Percentiles rank a stretch among this genome's conserved stretches.
These are phyloP conservation scores for Bembecia ichneumoniformis DNA, from an alignment of 2,888 invertebrate genomes.

Conservation along the genomic window DNA sequence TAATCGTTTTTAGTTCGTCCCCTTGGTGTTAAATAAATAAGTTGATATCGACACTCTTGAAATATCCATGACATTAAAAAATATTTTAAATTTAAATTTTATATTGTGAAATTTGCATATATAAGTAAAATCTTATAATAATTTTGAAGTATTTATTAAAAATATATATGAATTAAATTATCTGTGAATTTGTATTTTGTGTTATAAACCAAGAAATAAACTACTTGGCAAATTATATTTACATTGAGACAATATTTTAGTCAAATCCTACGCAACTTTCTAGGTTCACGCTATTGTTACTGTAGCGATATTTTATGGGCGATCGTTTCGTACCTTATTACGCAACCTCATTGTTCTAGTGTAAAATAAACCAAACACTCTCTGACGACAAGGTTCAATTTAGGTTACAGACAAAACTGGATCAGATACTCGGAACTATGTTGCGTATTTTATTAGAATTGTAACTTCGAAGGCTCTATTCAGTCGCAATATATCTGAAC, in stretches of 20 bases:
- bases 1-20: too few relatives aligned
- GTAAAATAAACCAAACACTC: neutral
- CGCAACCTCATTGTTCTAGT: neutral
- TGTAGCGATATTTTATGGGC: neutral
- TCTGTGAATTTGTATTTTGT: too few relatives aligned
- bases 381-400: neutral
- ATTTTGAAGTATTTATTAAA: too few relatives aligned
- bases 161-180: too few relatives aligned
- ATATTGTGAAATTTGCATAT: too few relatives aligned
- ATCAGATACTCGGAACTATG: neutral
- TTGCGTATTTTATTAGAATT: neutral
- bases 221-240: too few relatives aligned
- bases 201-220: too few relatives aligned
- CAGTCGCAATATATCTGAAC: neutral
- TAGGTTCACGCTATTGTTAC: neutral
- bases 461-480: neutral
- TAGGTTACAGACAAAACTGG: neutral
- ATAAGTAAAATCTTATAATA: too few relatives aligned
- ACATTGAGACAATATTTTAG: neutral
- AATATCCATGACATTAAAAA: too few relatives aligned
- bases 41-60: too few relatives aligned
- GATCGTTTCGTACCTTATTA: neutral
- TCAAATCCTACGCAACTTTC: neutral
- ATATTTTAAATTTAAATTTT: too few relatives aligned
- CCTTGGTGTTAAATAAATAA: too few relatives aligned